A percentile compares a stretch with the other conserved stretches of the same genome.
These are phyloP conservation scores for Melanophora roralis DNA, from an alignment of 2,888 invertebrate species.

Conservation along the genomic window DNA sequence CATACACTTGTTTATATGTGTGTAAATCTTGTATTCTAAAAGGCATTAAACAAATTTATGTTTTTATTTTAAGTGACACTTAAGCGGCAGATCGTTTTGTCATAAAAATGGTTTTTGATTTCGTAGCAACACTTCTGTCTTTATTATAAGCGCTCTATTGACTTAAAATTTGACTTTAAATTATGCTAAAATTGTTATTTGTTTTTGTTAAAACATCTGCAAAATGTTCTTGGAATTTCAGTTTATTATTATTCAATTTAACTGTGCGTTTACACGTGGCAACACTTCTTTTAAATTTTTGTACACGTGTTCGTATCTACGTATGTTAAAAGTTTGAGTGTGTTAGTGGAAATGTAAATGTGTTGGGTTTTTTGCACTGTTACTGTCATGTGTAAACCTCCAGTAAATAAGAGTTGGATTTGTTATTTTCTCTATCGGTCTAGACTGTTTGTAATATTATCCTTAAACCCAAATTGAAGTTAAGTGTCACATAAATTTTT, in stretches of 20 bases:
- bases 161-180: background rate
- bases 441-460: slow-evolving; percentile 39
- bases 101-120: background rate
- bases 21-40: too few species aligned
- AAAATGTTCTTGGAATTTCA: slow-evolving; percentile 19
- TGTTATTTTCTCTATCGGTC: slow-evolving; percentile 8
- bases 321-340: too few species aligned
- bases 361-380: too few species aligned
- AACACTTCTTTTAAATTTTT: too few species aligned
- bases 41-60: too few species aligned
- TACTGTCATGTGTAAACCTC: background rate
- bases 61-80: too few species aligned
- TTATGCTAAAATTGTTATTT: too few species aligned
- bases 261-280: too few species aligned
- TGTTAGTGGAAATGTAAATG: too few species aligned
- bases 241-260: too few species aligned
- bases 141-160: background rate
- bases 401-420: slow-evolving; percentile 5
- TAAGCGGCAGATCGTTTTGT: background rate
- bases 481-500: slow-evolving; percentile 47
- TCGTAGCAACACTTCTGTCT: background rate
- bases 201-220: slow-evolving; percentile 26
- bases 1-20: too few species aligned
- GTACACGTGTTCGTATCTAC: too few species aligned
- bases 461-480: background rate